These are phyloP conservation scores for Belonocnema kinseyi DNA, from an alignment of 1,140 invertebrate genomes.

Conservation along the genomic window DNA sequence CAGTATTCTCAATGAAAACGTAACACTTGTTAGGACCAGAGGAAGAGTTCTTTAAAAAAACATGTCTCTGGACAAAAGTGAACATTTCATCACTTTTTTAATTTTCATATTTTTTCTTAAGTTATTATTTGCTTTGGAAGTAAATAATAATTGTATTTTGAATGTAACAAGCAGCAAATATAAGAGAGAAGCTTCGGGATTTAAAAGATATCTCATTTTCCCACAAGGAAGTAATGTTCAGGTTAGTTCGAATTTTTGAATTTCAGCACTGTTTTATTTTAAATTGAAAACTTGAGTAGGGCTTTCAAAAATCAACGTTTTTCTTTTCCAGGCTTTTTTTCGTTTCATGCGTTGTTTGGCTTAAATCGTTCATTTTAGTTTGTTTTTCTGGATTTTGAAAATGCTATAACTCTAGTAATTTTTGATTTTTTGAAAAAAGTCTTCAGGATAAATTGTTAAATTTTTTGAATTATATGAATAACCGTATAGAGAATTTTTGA, in stretches of 20 bases:
- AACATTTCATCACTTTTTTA: not conserved
- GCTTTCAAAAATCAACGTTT: no score
- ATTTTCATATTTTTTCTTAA: not conserved
- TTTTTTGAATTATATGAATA: no score
- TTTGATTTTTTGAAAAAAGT: no score
- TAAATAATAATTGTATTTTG: conserved; percentile 17
- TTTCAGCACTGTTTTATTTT: not conserved
- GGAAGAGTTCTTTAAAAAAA: not conserved
- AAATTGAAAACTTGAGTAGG: not conserved
- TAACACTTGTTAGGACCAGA: not conserved
- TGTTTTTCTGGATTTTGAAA: no score
- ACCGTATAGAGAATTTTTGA: no score
- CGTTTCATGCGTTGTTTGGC: no score
- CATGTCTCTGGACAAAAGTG: not conserved
- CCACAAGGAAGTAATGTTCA: conserved; percentile 74
- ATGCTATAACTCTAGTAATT: no score
- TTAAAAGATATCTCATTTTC: conserved; percentile 67
- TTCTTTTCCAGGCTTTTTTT: no score
- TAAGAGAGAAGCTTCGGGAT: conserved; percentile 55
- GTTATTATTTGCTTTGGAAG: not conserved
- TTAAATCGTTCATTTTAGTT: no score
- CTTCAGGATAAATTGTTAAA: no score
- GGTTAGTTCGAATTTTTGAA: conserved; percentile 54
- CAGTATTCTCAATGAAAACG: conserved; percentile 15
- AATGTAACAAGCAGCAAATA: conserved; percentile 41